Percentiles rank a stretch among this genome's conserved stretches.
phyloP scores from a whole-genome alignment of 2,113 vertebrate genomes.

The Crotalus horridus region DNA sequence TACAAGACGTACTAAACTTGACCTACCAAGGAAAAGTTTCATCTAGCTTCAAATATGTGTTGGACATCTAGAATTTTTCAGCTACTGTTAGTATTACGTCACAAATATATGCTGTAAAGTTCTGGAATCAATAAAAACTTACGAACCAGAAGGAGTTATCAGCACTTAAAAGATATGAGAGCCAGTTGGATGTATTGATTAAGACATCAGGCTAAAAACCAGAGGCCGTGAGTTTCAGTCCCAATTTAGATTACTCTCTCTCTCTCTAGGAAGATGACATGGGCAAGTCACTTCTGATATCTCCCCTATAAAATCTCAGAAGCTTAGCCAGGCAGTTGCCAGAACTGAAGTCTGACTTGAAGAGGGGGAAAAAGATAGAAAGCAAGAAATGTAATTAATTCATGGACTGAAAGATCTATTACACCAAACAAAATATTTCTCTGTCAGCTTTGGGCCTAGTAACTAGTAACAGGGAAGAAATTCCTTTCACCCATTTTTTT shows the following conservation, averaged over 20 bases:
- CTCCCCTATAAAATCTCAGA: background rate
- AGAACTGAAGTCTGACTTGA: background rate
- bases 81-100: conserved; percentile 5
- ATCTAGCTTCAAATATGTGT: conserved; percentile 14
- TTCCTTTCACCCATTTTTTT: background rate
- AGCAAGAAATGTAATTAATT: background rate
- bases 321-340: background rate
- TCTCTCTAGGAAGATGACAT: too few species aligned
- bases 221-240: too few species aligned
- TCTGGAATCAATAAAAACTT: conserved; percentile 21
- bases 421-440: background rate
- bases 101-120: background rate
- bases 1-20: background rate
- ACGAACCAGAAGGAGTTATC: conserved; percentile 1
- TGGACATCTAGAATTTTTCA: background rate
- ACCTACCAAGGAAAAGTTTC: background rate
- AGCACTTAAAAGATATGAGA: background rate
- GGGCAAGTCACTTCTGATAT: too few species aligned
- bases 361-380: background rate
- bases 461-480: background rate
- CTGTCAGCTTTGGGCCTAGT: background rate
- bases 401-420: background rate
- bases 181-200: too few species aligned
- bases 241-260: too few species aligned
- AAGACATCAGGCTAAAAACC: too few species aligned